Base-by-base conservation (phyloP, 2,797 vertebrate genomes). In the Mormyrops attenuatus region DNA sequence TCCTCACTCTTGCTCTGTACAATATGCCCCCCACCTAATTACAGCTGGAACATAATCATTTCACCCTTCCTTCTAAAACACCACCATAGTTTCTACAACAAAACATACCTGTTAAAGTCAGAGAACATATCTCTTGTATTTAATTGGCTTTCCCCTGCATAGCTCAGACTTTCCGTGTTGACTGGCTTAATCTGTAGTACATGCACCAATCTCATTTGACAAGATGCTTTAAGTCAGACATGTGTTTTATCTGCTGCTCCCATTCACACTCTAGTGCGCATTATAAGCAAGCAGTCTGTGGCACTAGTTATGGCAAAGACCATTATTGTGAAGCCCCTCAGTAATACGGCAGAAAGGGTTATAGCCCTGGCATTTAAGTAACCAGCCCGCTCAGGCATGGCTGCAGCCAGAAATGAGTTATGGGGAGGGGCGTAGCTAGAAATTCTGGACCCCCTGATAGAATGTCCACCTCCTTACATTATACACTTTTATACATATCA, bases 251-350 rank as follows among this genome's bases (percentile, higher is more conserved):
- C 86, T 44, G 26, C 53, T 87, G 30, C 38, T 44, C 57, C 22
- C 34, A 88, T 90, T 77, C 73, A 82, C 52, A n/a, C 30, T 47
- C 52, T 34, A 69, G 50, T 66, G 50, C 15, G 41, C 5, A 73
- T 38, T 88, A 53, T 82, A 77, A 60, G 60, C 73, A 63, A 41
- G 20, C 30, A 57, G 85, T 87, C 80, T 88, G 86, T 88, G 85
- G 88, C 73, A 88, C 17, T 66, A 57, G 52, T 88, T 22, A 88
- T 87, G 47, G 88, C 87, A 82, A 88, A 50, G 20, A 13, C 53
- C 86, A 38, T 88, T 73, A 34, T 44, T 26, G 49, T 88, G 86
- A 88, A 90, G 49, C n/a, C 20, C 17, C 26, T 80, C 34, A 47
- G 53, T 84, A 87, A 82, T 73, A 90, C 57, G 2, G 7, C 38